These are phyloP conservation scores for Amazona guildingii DNA, from an alignment of 2,113 vertebrate species.

Conservation along the genomic window DNA sequence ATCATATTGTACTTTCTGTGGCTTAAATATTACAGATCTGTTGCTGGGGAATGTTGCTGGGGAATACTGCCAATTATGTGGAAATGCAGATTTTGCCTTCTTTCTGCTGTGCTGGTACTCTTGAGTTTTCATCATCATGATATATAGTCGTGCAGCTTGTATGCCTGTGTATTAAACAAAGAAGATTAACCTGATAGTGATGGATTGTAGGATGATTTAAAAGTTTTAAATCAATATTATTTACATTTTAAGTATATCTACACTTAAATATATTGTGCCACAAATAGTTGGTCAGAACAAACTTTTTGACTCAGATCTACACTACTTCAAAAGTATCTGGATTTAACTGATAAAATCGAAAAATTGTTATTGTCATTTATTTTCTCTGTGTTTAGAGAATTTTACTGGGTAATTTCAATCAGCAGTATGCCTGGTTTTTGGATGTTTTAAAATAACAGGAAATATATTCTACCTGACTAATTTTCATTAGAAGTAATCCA, in stretches of 20 bases:
- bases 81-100: background rate
- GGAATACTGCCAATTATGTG: background rate
- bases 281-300: background rate
- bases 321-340: background rate
- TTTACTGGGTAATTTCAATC: background rate
- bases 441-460: background rate
- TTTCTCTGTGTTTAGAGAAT: background rate
- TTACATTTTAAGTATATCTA: background rate
- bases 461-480: background rate
- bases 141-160: fast-evolving
- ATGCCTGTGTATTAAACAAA: background rate
- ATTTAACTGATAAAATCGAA: background rate
- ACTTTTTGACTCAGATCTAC: background rate
- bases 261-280: background rate
- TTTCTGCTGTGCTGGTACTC: background rate
- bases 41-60: background rate
- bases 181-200: background rate
- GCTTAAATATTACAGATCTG: background rate
- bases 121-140: background rate
- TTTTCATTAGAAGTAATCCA: background rate
- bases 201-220: background rate
- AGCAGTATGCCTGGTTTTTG: background rate
- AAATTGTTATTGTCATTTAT: background rate
- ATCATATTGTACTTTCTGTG: background rate
- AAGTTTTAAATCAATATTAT: background rate